Conservation (phyloP, 2,113 vertebrate species). For the Porphyrio hochstetteri region DNA sequence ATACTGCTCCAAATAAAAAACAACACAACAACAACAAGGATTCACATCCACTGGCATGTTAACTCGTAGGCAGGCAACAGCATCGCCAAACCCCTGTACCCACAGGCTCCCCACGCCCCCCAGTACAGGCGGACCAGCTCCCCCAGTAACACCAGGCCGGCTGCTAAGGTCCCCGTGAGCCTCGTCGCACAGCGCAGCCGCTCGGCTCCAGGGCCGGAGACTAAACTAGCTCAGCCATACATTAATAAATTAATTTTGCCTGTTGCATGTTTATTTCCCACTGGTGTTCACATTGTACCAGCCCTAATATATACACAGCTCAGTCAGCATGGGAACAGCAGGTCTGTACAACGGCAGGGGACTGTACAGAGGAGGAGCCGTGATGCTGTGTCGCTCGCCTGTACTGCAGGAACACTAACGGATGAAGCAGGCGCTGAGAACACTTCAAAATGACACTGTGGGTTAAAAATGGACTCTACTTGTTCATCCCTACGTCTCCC, state of each 20-base stretch:
- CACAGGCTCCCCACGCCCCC: neutral
- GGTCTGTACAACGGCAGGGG: neutral
- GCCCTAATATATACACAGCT: neutral
- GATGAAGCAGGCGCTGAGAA: neutral
- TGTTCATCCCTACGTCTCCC: slow-evolving; percentile 14
- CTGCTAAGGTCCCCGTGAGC: neutral
- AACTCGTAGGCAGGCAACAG: slow-evolving; percentile 64
- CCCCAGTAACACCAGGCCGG: neutral
- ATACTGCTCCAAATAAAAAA: slow-evolving; percentile 71
- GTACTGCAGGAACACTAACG: neutral
- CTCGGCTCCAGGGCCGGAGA: neutral
- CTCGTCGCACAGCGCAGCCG: neutral
- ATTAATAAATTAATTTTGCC: slow-evolving; percentile 41
- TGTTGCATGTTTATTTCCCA: neutral
- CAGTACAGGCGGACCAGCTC: neutral
- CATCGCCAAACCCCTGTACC: neutral
- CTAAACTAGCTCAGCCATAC: neutral
- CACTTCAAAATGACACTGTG: neutral
- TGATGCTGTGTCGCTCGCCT: neutral
- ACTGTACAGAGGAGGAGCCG: neutral
- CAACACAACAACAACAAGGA: neutral
- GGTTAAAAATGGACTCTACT: neutral
- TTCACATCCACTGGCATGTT: slow-evolving; percentile 74
- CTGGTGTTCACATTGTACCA: neutral
- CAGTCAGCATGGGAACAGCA: fast-evolving